These are phyloP conservation scores for Salvelinus namaycush DNA, from an alignment of 2,113 vertebrate genomes.

Conservation along the genomic window DNA sequence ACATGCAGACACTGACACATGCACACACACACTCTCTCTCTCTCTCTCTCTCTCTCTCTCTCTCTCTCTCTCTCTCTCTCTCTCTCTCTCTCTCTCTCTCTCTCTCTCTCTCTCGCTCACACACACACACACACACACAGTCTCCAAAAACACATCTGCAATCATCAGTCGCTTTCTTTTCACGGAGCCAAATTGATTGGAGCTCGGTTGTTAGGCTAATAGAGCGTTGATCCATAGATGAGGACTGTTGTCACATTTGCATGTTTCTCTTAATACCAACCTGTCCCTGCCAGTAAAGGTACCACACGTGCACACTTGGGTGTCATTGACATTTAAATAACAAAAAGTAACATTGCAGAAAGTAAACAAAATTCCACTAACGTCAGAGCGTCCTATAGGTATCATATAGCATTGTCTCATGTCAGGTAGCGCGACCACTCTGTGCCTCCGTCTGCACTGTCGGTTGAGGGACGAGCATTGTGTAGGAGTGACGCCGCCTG, in stretches of 20 bases:
- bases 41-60: too few relatives aligned
- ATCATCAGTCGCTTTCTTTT: slow-evolving; percentile 17
- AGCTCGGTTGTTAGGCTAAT: slow-evolving; percentile 8
- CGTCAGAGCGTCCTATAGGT: too few relatives aligned
- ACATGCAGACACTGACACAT: not conserved
- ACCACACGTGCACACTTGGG: not conserved
- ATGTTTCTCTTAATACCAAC: slow-evolving; percentile 31
- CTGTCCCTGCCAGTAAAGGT: not conserved
- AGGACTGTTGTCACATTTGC: slow-evolving; percentile 23
- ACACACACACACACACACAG: not conserved
- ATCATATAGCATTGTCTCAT: too few relatives aligned
- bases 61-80: too few relatives aligned
- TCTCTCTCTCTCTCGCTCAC: too few relatives aligned
- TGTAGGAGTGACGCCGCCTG: too few relatives aligned
- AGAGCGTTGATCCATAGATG: slow-evolving; percentile 15
- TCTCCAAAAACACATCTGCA: slow-evolving; percentile 33
- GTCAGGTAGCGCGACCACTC: too few relatives aligned
- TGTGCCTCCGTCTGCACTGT: too few relatives aligned
- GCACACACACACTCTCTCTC: not conserved
- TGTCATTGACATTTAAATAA: not conserved
- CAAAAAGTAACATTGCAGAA: not conserved
- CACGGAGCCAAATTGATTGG: slow-evolving; percentile 18
- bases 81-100: too few relatives aligned
- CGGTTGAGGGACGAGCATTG: too few relatives aligned
- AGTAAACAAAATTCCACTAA: too few relatives aligned